phyloP scores from a whole-genome alignment of 2,113 vertebrate genomes.

The Mobula birostris region DNA sequence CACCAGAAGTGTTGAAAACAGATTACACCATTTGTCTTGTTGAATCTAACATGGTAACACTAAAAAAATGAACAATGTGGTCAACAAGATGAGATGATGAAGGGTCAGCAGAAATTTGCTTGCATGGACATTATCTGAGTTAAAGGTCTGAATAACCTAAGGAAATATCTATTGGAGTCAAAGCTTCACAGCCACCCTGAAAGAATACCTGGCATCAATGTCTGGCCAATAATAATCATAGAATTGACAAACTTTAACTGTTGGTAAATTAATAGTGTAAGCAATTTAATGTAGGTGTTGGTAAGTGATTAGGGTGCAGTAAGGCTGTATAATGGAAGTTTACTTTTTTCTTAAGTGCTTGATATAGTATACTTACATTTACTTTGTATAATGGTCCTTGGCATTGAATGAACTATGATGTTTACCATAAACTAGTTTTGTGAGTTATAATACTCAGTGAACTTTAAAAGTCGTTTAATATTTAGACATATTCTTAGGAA shows the following conservation, averaged over 20 bases:
- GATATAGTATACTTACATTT: background rate
- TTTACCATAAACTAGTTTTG: background rate
- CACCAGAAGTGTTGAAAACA: too few species aligned
- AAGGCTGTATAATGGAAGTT: background rate
- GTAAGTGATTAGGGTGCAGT: background rate
- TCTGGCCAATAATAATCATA: background rate
- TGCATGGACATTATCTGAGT: too few species aligned
- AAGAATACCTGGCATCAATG: background rate
- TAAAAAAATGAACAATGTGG: background rate
- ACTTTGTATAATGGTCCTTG: background rate
- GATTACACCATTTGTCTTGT: too few species aligned
- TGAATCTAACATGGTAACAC: background rate
- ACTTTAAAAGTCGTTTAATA: background rate
- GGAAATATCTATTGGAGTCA: background rate
- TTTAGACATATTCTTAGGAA: background rate
- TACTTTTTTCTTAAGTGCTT: background rate
- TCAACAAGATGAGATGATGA: background rate
- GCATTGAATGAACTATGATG: background rate
- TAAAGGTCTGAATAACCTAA: background rate
- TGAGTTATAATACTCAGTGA: background rate
- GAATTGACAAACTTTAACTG: background rate
- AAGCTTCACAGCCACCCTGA: background rate
- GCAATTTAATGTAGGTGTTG: background rate
- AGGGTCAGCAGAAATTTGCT: background rate
- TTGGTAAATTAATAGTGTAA: background rate